These are phyloP conservation scores for Acridotheres tristis DNA, from an alignment of 2,797 vertebrate genomes.

Conservation along the genomic window DNA sequence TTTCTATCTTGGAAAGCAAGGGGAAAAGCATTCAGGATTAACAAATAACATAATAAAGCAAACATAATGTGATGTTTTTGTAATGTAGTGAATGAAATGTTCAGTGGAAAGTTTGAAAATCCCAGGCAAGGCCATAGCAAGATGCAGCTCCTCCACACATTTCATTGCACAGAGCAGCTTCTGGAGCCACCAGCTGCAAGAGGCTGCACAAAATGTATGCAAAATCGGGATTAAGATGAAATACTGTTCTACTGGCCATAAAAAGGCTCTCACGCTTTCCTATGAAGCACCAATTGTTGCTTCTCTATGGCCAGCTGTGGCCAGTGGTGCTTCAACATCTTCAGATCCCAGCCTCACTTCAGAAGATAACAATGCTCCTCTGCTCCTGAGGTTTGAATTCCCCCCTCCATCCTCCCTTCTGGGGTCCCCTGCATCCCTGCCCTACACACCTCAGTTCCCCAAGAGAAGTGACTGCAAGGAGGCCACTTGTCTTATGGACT, in stretches of 20 bases:
- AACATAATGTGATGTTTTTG: not conserved
- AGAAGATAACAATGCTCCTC: not conserved
- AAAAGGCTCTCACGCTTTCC: not conserved
- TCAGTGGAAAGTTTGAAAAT: not conserved
- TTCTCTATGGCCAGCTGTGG: fast-evolving
- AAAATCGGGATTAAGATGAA: not conserved
- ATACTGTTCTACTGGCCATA: not conserved
- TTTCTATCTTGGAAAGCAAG: not conserved
- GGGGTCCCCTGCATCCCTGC: not conserved
- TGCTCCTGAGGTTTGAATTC: not conserved
- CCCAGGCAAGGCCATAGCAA: not conserved
- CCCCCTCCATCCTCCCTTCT: not conserved
- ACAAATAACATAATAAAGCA: not conserved
- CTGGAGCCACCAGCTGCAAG: not conserved
- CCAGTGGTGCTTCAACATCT: not conserved
- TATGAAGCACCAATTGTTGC: not conserved
- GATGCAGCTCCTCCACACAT: not conserved
- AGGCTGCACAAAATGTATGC: not conserved
- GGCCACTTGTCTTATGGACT: not conserved
- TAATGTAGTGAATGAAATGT: not conserved
- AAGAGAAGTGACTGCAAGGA: not conserved
- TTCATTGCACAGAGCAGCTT: not conserved
- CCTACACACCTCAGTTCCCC: not conserved
- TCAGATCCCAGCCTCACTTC: not conserved
- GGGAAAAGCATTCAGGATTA: not conserved